Base-by-base conservation (phyloP, 2,888 invertebrate species). In the Dioctria rufipes region DNA sequence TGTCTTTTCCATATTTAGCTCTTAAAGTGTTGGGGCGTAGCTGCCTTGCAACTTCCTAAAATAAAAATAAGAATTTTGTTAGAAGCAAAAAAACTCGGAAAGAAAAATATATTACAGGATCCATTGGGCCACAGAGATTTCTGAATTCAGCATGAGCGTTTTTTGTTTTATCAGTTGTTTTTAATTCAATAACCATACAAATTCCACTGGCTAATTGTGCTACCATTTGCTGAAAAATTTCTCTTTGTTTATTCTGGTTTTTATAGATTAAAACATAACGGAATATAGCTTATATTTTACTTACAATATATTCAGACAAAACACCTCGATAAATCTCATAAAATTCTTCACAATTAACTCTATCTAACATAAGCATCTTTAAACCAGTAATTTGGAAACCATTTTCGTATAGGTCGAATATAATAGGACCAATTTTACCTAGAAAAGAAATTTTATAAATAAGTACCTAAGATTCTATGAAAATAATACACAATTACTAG, bases 291-390 rank as follows among this genome's bases (percentile, higher is more conserved):
- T 40, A 37, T 13, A 43, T 65, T 9, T 60, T 79, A 85, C 88
- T 85, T 86, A 94, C 94, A 87, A 92, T 91, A 87, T 93, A 95
- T 85, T 96, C 95, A 1, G 93, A 92, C 54, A 96, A 91, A 77
- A 96, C 95, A 2, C 96, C 97, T 87, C 96, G 96, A 88, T 98
- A 98, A 3, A 98, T 94, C 90, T 98, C 97, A 86, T 95, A 93
- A 89, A 98, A 98, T 87, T 98, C 97, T 85, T 96, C 95, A 4
- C 96, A 96, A 87, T 96, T 95, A 0, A 93, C 92, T 82, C 93
- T 93, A 85, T 95, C 95, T 85, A 98, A 90, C 82, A 93, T 90
- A 84, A 94, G 92, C 92, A 95, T 94, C 88, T 95, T 93, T 82
- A 97, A 90, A 0, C 95, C 96, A 0, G 94, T 93, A 63, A 98